These are phyloP conservation scores for Xanthorhoe designata DNA, from an alignment of 2,888 invertebrate species.

Conservation along the genomic window DNA sequence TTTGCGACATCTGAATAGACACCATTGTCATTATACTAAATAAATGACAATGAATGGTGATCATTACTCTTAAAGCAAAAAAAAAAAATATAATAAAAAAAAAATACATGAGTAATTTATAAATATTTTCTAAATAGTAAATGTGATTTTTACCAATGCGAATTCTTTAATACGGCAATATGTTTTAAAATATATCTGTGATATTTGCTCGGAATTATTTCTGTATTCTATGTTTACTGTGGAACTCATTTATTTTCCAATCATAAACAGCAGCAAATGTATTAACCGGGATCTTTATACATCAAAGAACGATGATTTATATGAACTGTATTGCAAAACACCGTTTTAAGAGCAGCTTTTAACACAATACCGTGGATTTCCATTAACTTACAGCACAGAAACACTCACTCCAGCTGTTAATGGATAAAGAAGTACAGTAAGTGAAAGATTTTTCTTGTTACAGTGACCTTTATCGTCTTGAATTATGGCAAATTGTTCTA, in stretches of 20 bases:
- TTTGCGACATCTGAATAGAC: too few species aligned
- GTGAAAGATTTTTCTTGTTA: slow-evolving; percentile 7
- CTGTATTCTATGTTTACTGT: slow-evolving; percentile 4
- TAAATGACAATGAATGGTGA: too few species aligned
- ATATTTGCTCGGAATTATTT: background rate
- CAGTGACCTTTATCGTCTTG: slow-evolving; percentile 1
- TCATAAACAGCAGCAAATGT: slow-evolving; percentile 16
- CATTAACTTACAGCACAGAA: slow-evolving; percentile 61
- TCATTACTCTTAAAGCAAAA: too few species aligned
- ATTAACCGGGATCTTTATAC: slow-evolving; percentile 1
- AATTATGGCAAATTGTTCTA: slow-evolving; percentile 1
- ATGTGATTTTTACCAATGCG: background rate
- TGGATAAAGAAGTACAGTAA: slow-evolving; percentile 40
- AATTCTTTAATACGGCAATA: background rate
- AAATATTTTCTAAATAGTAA: background rate
- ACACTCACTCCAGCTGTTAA: slow-evolving; percentile 38
- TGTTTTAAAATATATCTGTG: background rate
- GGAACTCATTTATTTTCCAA: slow-evolving; percentile 24
- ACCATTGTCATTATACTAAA: too few species aligned
- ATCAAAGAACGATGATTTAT: slow-evolving; percentile 23
- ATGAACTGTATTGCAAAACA: slow-evolving; percentile 31
- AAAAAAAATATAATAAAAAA: too few species aligned
- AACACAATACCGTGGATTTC: slow-evolving; percentile 58
- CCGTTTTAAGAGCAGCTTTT: slow-evolving; percentile 37
- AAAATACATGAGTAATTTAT: too few species aligned